Conservation (phyloP, 2,113 vertebrate genomes). For the Pollachius pollachius region DNA sequence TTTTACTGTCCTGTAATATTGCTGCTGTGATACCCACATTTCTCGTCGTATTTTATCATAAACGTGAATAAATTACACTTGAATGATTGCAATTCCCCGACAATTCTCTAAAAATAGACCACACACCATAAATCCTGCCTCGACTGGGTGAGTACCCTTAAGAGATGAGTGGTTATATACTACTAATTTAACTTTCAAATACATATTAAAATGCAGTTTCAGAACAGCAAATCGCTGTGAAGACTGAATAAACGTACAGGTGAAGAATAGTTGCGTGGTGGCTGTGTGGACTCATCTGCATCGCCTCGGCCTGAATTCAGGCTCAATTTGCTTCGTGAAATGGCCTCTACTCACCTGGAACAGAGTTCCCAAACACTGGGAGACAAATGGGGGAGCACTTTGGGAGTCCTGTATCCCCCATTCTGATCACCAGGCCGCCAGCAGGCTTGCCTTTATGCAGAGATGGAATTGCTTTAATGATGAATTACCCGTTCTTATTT, state of each 20-base stretch:
- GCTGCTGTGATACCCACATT: too few species aligned
- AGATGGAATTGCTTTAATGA: neutral
- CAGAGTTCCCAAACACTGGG: neutral
- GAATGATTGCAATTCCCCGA: too few species aligned
- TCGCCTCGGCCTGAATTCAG: constrained; percentile 22
- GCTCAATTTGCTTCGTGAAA: constrained; percentile 33
- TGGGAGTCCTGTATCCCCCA: neutral
- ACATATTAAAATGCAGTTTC: too few species aligned
- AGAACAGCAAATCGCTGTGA: too few species aligned
- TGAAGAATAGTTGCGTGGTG: neutral
- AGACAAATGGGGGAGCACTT: neutral
- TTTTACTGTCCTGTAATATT: too few species aligned
- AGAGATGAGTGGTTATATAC: too few species aligned
- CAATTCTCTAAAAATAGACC: too few species aligned
- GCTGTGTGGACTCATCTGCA: constrained; percentile 14
- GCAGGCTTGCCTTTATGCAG: neutral
- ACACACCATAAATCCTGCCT: too few species aligned
- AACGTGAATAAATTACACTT: too few species aligned
- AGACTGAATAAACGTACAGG: neutral
- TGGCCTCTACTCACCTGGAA: constrained; percentile 1
- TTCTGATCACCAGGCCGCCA: neutral
- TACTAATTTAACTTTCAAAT: too few species aligned
- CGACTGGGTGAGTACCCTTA: too few species aligned
- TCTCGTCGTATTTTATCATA: too few species aligned
- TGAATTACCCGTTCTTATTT: neutral